A percentile compares a stretch with the other conserved stretches of the same genome.
These are phyloP conservation scores for Ischnura elegans DNA, from an alignment of 2,888 invertebrate species.

Conservation along the genomic window DNA sequence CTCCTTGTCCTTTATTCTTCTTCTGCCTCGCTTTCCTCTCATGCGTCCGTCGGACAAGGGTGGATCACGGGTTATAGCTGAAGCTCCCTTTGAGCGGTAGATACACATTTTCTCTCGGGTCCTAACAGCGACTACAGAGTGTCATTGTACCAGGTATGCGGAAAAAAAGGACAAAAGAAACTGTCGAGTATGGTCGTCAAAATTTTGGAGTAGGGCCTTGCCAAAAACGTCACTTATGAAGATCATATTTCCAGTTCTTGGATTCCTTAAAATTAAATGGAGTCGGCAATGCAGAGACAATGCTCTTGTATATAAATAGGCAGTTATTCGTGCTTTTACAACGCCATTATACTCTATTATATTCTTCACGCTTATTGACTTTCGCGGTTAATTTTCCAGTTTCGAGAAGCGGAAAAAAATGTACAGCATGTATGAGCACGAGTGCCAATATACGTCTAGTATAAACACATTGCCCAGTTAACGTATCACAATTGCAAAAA, in stretches of 20 bases:
- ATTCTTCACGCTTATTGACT: no score
- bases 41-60: not conserved
- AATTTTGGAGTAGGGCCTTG: not conserved
- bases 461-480: no score
- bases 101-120: not conserved
- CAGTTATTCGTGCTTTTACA: no score
- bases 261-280: not conserved
- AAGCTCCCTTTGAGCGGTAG: not conserved
- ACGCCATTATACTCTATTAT: no score
- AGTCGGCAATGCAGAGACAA: no score
- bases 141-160: not conserved
- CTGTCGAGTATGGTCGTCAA: not conserved
- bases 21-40: not conserved
- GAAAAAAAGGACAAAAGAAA: not conserved
- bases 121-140: not conserved
- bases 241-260: not conserved
- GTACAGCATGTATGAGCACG: no score
- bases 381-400: no score
- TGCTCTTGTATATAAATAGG: no score
- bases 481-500: no score
- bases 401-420: no score
- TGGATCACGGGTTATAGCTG: not conserved
- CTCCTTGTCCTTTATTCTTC: not conserved
- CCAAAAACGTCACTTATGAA: not conserved
- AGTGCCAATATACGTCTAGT: no score